Conservation (phyloP, 2,797 vertebrate genomes). For the Alca torda region DNA sequence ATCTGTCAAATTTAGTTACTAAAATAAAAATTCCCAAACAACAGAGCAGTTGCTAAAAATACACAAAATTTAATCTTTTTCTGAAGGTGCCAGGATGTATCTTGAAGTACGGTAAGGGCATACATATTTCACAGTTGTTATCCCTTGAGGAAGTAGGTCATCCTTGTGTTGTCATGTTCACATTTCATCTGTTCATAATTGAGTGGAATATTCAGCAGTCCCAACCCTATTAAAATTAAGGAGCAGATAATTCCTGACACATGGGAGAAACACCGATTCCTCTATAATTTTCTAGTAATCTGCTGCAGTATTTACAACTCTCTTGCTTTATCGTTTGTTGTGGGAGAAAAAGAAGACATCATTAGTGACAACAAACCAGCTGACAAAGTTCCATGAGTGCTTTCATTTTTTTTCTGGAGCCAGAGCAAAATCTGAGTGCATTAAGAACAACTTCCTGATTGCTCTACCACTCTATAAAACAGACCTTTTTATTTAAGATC, state of each 20-base stretch:
- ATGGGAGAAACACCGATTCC: neutral
- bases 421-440: neutral
- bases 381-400: neutral
- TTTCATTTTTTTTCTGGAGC: neutral
- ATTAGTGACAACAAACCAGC: neutral
- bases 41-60: neutral
- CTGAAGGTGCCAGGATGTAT: neutral
- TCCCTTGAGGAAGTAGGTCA: neutral
- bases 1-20: neutral
- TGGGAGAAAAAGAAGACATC: neutral
- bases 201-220: neutral
- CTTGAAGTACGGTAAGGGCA: neutral
- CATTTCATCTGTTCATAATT: neutral
- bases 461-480: neutral
- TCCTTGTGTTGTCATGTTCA: neutral
- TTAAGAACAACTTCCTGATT: neutral
- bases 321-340: neutral
- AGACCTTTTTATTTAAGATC: neutral
- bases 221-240: neutral
- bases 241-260: neutral
- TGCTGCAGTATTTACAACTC: neutral
- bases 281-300: neutral
- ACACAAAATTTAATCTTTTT: neutral
- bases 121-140: neutral
- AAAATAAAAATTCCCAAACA: neutral